Conservation (phyloP, 2,888 invertebrate species). For the Mythimna ferrago region DNA sequence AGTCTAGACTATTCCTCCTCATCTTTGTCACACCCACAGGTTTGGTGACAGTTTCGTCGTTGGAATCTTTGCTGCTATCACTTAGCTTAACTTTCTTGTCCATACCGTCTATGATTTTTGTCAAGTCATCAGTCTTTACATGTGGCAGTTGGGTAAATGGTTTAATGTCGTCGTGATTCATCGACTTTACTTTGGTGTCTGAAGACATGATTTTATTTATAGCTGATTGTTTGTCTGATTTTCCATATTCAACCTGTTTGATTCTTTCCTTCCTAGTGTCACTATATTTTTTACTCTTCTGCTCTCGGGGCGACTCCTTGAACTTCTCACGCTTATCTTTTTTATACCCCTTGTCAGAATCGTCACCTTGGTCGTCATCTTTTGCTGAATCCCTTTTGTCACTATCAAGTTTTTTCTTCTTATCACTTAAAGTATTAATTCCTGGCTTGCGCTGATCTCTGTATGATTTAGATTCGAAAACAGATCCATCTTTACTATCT, state of each 20-base stretch:
- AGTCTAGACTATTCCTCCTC: conserved; percentile 84
- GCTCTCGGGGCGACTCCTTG: conserved; percentile 86
- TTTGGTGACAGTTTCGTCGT: conserved; percentile 79
- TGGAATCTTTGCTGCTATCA: conserved; percentile 75
- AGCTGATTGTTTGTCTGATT: conserved; percentile 83
- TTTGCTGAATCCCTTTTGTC: conserved; percentile 84
- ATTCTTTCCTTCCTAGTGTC: conserved; percentile 87
- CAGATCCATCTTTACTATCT: conserved; percentile 80
- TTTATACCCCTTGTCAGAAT: conserved; percentile 78
- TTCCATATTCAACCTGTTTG: conserved; percentile 78
- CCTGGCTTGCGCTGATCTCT: conserved; percentile 83
- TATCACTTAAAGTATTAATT: conserved; percentile 80
- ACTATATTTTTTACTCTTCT: conserved; percentile 88
- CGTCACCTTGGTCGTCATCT: conserved; percentile 84
- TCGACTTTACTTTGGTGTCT: conserved; percentile 80
- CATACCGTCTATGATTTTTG: conserved; percentile 86
- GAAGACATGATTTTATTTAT: conserved; percentile 82
- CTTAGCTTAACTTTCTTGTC: conserved; percentile 84
- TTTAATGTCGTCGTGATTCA: conserved; percentile 86
- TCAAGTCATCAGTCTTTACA: conserved; percentile 87
- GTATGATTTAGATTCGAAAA: conserved; percentile 85
- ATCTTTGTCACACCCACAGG: conserved; percentile 68
- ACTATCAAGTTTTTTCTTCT: conserved; percentile 85
- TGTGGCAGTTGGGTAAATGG: conserved; percentile 89
- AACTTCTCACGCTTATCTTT: conserved; percentile 85